phyloP scores from a whole-genome alignment of 2,113 vertebrate species.

The Seriola quinqueradiata region DNA sequence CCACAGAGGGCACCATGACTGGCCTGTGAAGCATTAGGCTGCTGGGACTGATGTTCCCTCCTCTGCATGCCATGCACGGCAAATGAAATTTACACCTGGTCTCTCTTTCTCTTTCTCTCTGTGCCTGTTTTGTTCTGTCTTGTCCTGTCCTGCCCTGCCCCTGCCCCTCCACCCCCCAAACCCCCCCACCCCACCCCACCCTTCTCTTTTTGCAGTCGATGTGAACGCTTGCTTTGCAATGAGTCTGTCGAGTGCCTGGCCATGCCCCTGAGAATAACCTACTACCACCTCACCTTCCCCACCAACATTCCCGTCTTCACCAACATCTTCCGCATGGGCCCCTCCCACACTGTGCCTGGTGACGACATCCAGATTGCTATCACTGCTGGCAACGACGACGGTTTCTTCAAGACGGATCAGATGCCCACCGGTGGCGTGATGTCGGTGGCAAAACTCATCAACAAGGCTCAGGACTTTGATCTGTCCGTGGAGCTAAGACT shows the following conservation, averaged over 20 bases:
- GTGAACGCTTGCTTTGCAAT: constrained; percentile 99
- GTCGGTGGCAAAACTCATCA: constrained; percentile 88
- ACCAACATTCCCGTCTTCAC: constrained; percentile 95
- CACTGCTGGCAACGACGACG: constrained; percentile 91
- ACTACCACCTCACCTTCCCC: constrained; percentile 98
- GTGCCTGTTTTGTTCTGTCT: constrained; percentile 69
- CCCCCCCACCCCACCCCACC: constrained; percentile 10
- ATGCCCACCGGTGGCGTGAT: constrained; percentile 89
- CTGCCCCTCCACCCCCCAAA: constrained; percentile 21
- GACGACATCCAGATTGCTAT: constrained; percentile 94
- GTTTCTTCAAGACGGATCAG: constrained; percentile 90
- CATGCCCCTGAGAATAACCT: constrained; percentile 97
- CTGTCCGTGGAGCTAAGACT: constrained; percentile 93
- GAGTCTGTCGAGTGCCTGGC: constrained; percentile 94
- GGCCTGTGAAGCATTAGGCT: constrained; percentile 43
- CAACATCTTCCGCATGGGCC: constrained; percentile 98
- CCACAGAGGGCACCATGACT: constrained; percentile 56
- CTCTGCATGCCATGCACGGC: constrained; percentile 83
- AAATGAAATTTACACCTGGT: constrained; percentile 70
- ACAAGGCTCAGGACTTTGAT: constrained; percentile 91
- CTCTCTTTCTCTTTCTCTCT: constrained; percentile 71
- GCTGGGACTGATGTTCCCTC: constrained; percentile 58
- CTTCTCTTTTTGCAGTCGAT: constrained; percentile 92
- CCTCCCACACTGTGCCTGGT: constrained; percentile 88
- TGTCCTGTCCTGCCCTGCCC: constrained; percentile 79